A percentile compares a stretch with the other conserved stretches of the same genome.
Conservation (phyloP, 2,888 invertebrate species). For the Amiota mariae region DNA sequence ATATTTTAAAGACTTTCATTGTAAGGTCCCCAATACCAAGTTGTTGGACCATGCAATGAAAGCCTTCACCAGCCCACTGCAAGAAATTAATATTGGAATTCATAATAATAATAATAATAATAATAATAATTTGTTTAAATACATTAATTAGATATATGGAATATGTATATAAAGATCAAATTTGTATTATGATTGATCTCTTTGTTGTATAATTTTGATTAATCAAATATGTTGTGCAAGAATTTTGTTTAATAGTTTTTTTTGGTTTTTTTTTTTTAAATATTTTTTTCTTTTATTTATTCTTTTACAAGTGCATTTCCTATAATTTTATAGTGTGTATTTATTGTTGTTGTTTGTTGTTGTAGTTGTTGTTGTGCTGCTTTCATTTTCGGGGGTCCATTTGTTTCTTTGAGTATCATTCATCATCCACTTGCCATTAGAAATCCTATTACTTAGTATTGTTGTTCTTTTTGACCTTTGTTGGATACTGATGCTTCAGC, state of each 20-base stretch:
- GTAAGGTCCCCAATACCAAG: conserved; percentile 18
- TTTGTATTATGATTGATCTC: conserved; percentile 54
- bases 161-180: not conserved
- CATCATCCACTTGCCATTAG: too few species aligned
- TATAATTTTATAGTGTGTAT: not conserved
- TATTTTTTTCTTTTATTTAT: conserved; percentile 25
- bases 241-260: conserved; percentile 13
- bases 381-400: too few species aligned
- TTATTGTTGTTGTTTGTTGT: conserved; percentile 52
- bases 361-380: conserved; percentile 53
- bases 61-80: conserved; percentile 68
- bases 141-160: too few species aligned
- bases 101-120: too few species aligned
- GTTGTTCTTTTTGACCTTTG: conserved; percentile 54
- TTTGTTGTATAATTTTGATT: conserved; percentile 37
- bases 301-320: conserved; percentile 8
- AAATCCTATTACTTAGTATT: conserved; percentile 42
- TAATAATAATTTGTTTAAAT: too few species aligned
- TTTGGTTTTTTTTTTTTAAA: not conserved
- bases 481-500: conserved; percentile 29
- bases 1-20: conserved; percentile 49
- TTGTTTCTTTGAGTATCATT: too few species aligned
- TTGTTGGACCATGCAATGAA: conserved; percentile 45
- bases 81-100: conserved; percentile 19
- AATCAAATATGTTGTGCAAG: conserved; percentile 25